These are phyloP conservation scores for Patella pellucida DNA, from an alignment of 2,888 invertebrate genomes.

Conservation along the genomic window DNA sequence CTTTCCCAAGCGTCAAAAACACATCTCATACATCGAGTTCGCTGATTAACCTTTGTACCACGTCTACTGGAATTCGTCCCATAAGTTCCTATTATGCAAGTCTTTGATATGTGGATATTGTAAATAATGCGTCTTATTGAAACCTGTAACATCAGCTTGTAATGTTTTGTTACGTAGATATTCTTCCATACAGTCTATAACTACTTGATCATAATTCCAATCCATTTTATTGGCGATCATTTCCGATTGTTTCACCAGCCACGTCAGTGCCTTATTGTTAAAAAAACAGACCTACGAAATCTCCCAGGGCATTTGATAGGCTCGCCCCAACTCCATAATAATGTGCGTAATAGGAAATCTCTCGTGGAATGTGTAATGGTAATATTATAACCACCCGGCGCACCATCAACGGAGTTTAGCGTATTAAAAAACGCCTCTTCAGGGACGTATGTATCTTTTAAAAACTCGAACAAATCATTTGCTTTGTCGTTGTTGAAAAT, in stretches of 20 bases:
- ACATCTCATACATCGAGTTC: too few species aligned
- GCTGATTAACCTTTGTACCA: too few species aligned
- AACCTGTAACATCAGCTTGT: not conserved
- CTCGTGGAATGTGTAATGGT: constrained; percentile 41
- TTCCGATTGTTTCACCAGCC: constrained; percentile 51
- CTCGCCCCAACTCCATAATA: constrained; percentile 46
- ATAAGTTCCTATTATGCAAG: not conserved
- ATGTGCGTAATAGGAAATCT: constrained; percentile 46
- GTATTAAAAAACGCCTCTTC: constrained; percentile 68
- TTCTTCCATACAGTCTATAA: not conserved
- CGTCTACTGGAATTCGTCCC: too few species aligned
- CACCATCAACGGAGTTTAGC: constrained; percentile 48
- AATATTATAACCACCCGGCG: constrained; percentile 55
- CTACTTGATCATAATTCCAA: not conserved
- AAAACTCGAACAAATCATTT: constrained; percentile 56
- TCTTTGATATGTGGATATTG: not conserved
- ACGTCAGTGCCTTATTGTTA: constrained; percentile 52
- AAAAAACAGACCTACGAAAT: constrained; percentile 46
- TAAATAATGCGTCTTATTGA: not conserved
- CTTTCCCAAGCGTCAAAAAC: too few species aligned
- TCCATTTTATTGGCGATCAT: constrained; percentile 64
- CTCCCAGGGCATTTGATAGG: constrained; percentile 35
- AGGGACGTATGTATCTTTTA: constrained; percentile 61
- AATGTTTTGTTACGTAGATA: not conserved
- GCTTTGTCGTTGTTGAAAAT: constrained; percentile 46